These are phyloP conservation scores for Peromyscus polionotus DNA, from an alignment of 2,113 vertebrate genomes.

Conservation along the genomic window DNA sequence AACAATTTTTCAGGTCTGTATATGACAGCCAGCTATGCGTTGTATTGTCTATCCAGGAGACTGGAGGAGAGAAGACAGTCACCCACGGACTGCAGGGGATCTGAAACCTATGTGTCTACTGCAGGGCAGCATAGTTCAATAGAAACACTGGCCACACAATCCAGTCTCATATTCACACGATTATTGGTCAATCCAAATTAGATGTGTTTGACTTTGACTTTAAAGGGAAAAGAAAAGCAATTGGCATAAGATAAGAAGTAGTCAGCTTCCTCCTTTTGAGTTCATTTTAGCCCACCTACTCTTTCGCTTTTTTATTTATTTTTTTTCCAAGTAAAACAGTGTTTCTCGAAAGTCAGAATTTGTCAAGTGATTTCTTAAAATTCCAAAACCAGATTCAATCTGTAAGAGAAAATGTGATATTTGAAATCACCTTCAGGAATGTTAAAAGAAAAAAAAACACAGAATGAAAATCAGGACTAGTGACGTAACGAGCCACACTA, in stretches of 20 bases:
- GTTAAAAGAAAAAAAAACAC: conserved; percentile 55
- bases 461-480: background rate
- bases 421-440: conserved; percentile 1
- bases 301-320: background rate
- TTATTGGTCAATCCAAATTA: conserved; percentile 63
- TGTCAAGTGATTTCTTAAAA: conserved; percentile 29
- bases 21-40: conserved; percentile 30
- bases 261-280: conserved; percentile 52
- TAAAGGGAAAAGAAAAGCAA: conserved; percentile 14
- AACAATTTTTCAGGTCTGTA: conserved; percentile 64
- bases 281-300: conserved; percentile 41
- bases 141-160: background rate
- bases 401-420: conserved; percentile 10
- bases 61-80: background rate
- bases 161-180: conserved; percentile 36
- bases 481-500: background rate
- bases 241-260: conserved; percentile 51
- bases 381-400: conserved; percentile 27
- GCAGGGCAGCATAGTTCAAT: background rate
- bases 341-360: conserved; percentile 47
- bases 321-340: conserved; percentile 47
- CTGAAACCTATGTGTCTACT: background rate
- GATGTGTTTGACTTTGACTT: conserved; percentile 56
- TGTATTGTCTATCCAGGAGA: background rate
- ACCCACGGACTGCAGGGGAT: background rate